Percentiles rank a stretch among this genome's conserved stretches.
These are phyloP conservation scores for Synanthedon tipuliformis DNA, from an alignment of 2,888 invertebrate genomes.

Conservation along the genomic window DNA sequence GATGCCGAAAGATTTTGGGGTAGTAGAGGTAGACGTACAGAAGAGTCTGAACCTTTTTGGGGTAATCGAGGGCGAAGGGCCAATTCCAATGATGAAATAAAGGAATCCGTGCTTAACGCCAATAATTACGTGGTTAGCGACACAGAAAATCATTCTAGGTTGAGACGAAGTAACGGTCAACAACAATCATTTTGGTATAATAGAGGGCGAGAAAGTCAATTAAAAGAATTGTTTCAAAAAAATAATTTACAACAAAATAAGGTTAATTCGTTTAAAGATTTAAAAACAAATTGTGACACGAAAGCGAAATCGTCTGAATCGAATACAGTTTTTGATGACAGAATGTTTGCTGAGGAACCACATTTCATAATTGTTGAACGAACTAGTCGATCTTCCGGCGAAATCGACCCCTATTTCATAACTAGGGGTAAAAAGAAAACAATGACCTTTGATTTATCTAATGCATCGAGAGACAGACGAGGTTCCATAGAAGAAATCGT, in stretches of 20 bases:
- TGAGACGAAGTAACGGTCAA: slow-evolving; percentile 18
- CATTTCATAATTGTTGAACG: slow-evolving; percentile 62
- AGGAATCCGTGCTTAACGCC: slow-evolving; percentile 29
- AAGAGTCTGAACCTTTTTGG: slow-evolving; percentile 18
- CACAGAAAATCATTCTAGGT: slow-evolving; percentile 31
- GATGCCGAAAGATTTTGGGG: slow-evolving; percentile 10
- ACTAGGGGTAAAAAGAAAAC: slow-evolving; percentile 50
- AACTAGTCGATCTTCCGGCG: slow-evolving; percentile 48
- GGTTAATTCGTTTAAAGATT: background rate
- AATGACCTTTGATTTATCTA: slow-evolving; percentile 21
- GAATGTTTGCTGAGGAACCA: slow-evolving; percentile 67
- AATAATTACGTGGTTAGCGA: slow-evolving; percentile 34
- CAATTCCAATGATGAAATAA: slow-evolving; percentile 19
- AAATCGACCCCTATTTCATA: slow-evolving; percentile 45
- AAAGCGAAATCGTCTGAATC: slow-evolving; percentile 22
- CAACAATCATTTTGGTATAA: slow-evolving; percentile 28
- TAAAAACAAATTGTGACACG: slow-evolving; percentile 5
- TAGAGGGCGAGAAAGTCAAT: slow-evolving; percentile 32
- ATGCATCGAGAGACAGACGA: slow-evolving; percentile 41
- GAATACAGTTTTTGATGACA: slow-evolving; percentile 40
- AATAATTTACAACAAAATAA: background rate
- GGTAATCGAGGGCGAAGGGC: slow-evolving; percentile 21
- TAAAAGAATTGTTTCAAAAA: slow-evolving; percentile 27
- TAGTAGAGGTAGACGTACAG: slow-evolving; percentile 9
- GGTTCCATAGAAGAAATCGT: slow-evolving; percentile 56